Base-by-base conservation (phyloP, 2,888 invertebrate genomes). In the Acleris emargana region DNA sequence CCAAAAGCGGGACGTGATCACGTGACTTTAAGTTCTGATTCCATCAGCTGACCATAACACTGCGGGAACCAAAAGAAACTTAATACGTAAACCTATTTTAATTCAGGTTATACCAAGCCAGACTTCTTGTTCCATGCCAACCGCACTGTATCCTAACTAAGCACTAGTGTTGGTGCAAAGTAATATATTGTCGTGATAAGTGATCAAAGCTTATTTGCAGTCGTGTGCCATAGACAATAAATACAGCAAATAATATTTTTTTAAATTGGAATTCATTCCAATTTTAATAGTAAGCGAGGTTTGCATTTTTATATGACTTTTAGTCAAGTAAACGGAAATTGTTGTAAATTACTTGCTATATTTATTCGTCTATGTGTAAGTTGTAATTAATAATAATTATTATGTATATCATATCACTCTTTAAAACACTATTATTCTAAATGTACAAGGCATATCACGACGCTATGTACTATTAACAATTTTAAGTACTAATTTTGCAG, bases 91-190 rank as follows among this genome's bases (percentile, higher is more conserved):
- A 49, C 18, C 18, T 11, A 5, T 13, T 17, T 20, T 38, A 13
- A 1, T 49, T 18, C 18, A 6, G 49, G 11, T 45, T 6, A n/a
- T 2, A n/a, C 25, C 1, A 63, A 63, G 53, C 52, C 64, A 45
- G 32, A 49, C 20, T 18, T 18, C 63, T 69, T 69, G 72, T 70
- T 72, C 70, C 69, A 67, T 68, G 69, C 66, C 72, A 69, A 70
- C 72, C 67, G 53, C 67, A 54, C 62, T 45, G 45, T 22, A 49
- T 4, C 47, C 59, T 64, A 64, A 55, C 22, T 55, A 54, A 17
- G 38, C 16, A 45, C 20, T 64, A 64, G 64, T 64, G 64, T 54
- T 28, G 16, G 64, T 64, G 64, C 64, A 55, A 60, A 64, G 50
- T 32, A 60, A 60, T 38, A 13, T 38, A 38, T 54, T 53, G 45